A percentile compares a stretch with the other conserved stretches of the same genome.
These are phyloP conservation scores for Oophaga pumilio DNA, from an alignment of 2,113 vertebrate genomes.

Conservation along the genomic window DNA sequence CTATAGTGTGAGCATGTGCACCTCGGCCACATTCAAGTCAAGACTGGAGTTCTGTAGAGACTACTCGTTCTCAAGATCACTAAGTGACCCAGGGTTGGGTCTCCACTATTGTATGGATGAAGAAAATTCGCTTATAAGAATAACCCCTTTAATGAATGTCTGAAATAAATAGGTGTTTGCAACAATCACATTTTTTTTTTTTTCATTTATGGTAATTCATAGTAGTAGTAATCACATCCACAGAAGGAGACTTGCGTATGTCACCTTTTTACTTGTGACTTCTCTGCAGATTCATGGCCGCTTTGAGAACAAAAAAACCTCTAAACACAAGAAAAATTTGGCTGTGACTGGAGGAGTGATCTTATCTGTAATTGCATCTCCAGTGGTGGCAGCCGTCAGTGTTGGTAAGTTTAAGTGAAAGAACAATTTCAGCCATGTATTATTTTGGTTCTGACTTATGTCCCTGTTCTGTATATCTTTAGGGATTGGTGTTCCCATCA, in stretches of 20 bases:
- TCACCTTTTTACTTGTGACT: conserved; percentile 31
- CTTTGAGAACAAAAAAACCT: conserved; percentile 93
- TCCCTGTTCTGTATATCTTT: conserved; percentile 32
- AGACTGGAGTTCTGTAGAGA: no score
- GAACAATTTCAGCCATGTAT: not conserved
- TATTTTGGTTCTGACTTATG: not conserved
- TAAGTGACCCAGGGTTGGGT: no score
- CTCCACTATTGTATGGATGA: no score
- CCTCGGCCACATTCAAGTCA: no score
- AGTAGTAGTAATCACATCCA: not conserved
- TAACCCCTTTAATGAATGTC: no score
- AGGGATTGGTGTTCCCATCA: conserved; percentile 99
- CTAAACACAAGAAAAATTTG: conserved; percentile 92
- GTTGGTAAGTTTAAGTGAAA: conserved; percentile 79
- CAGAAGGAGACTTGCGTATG: not conserved
- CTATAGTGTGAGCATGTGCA: no score
- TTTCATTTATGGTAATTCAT: not conserved
- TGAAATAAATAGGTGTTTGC: no score
- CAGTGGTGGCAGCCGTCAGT: conserved; percentile 95
- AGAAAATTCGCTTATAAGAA: no score
- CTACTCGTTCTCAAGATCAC: no score
- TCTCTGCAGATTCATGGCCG: conserved; percentile 89
- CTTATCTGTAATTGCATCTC: conserved; percentile 92
- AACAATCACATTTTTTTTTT: not conserved
- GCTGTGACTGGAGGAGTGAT: conserved; percentile 96